A percentile compares a stretch with the other conserved stretches of the same genome.
phyloP scores from a whole-genome alignment of 2,797 vertebrate species.

The Antennarius maculatus region DNA sequence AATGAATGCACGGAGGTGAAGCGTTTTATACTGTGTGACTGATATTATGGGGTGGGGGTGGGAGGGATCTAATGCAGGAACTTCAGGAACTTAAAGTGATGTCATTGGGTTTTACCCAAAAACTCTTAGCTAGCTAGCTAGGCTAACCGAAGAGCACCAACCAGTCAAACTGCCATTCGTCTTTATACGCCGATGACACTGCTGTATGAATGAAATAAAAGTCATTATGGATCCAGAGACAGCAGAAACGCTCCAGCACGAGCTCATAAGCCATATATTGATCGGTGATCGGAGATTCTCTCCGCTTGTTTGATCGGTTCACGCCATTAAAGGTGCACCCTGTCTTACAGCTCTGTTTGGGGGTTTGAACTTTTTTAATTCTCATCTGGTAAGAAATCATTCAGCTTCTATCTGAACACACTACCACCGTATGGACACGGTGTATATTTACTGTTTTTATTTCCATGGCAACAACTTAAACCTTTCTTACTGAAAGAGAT shows the following conservation, averaged over 20 bases:
- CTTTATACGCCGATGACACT: background rate
- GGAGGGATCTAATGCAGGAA: no score
- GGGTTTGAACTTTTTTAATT: no score
- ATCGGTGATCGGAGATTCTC: slow-evolving; percentile 31
- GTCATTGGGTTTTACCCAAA: slow-evolving; percentile 13
- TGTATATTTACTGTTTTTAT: no score
- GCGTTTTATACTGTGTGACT: slow-evolving; percentile 16
- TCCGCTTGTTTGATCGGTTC: slow-evolving; percentile 31
- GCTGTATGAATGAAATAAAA: background rate
- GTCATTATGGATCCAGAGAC: background rate
- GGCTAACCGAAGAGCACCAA: slow-evolving; percentile 7
- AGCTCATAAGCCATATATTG: slow-evolving; percentile 61
- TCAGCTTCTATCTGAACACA: no score
- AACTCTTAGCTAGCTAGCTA: slow-evolving; percentile 23
- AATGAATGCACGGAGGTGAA: slow-evolving; percentile 28
- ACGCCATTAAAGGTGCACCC: no score
- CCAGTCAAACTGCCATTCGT: slow-evolving; percentile 11
- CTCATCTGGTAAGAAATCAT: no score
- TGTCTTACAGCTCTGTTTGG: no score
- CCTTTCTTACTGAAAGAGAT: no score
- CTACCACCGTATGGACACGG: no score
- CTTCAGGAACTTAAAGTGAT: slow-evolving; percentile 26
- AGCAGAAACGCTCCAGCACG: background rate
- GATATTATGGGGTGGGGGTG: background rate
- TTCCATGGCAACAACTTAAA: no score